Conservation (phyloP, 1,140 invertebrate species). For the Wasmannia auropunctata region DNA sequence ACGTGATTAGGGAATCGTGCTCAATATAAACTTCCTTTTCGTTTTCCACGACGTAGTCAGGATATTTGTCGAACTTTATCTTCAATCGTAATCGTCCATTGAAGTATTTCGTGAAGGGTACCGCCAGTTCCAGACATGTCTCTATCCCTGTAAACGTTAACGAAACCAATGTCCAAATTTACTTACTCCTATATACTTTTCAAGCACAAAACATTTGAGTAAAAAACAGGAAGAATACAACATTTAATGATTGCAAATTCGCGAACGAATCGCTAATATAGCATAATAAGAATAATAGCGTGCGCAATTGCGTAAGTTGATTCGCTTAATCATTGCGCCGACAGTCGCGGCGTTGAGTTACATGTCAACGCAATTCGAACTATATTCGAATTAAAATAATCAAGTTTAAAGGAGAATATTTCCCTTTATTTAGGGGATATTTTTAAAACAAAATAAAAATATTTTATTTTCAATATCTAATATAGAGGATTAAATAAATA, state of each 20-base stretch:
- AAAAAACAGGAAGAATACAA: not conserved
- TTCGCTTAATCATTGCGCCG: slow-evolving; percentile 35
- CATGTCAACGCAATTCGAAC: not conserved
- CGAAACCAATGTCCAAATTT: not conserved
- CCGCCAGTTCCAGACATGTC: slow-evolving; percentile 80
- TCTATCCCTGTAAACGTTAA: slow-evolving; percentile 72
- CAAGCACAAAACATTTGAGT: not conserved
- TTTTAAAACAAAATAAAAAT: not conserved
- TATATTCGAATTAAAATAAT: not conserved
- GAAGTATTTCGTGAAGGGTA: slow-evolving; percentile 79
- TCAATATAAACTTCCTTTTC: slow-evolving; percentile 82
- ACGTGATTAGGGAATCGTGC: slow-evolving; percentile 84
- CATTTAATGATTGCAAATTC: not conserved
- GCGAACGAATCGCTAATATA: not conserved
- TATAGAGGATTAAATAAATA: not conserved
- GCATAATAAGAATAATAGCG: not conserved
- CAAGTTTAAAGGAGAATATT: not conserved
- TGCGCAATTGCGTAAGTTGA: slow-evolving; percentile 3
- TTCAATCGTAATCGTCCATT: slow-evolving; percentile 84
- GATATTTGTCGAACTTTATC: slow-evolving; percentile 85
- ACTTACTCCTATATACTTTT: not conserved
- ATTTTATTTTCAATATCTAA: not conserved
- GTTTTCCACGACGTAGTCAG: slow-evolving; percentile 84
- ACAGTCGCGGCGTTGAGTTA: slow-evolving; percentile 8
- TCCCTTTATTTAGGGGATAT: too few species aligned